These are phyloP conservation scores for Hippocampus kuda DNA, from an alignment of 2,797 vertebrate genomes.

Conservation along the genomic window DNA sequence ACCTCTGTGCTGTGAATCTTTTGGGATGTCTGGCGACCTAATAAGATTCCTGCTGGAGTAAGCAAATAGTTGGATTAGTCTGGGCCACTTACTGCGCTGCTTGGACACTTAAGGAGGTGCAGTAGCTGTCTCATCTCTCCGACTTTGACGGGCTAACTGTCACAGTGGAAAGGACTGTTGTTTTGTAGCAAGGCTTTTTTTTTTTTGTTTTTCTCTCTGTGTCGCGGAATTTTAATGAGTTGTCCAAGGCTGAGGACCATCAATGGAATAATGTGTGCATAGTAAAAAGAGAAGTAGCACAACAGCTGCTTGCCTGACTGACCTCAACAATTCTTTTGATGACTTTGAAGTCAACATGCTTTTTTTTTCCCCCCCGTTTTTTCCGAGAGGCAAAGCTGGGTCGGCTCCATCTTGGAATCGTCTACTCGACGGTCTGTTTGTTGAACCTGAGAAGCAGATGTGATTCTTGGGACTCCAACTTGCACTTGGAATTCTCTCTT, in stretches of 20 bases:
- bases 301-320: not conserved
- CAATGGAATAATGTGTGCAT: conserved; percentile 6
- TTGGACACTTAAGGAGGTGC: conserved; percentile 43
- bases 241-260: conserved; percentile 15
- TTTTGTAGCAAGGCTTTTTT: not conserved
- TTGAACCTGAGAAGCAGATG: conserved; percentile 42
- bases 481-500: conserved; percentile 15
- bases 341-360: not conserved
- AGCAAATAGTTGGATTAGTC: conserved; percentile 64
- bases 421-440: conserved; percentile 13
- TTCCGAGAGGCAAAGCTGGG: conserved; percentile 5
- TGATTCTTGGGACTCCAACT: conserved; percentile 26
- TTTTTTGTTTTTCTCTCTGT: not conserved
- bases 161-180: not conserved
- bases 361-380: too few relatives aligned
- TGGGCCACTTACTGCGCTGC: conserved; percentile 38
- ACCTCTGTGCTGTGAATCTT: conserved; percentile 14
- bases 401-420: conserved; percentile 13
- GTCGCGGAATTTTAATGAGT: not conserved
- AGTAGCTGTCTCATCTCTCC: conserved; percentile 43
- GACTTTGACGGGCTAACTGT: conserved; percentile 8
- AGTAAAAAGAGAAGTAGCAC: conserved; percentile 1
- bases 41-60: conserved; percentile 48
- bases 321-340: not conserved
- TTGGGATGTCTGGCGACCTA: conserved; percentile 28